Evolutionary conservation across 2,888 invertebrate genomes (phyloP), one percentile per base, ranked within the genome.

Genomic region (Drosophila mimetica): DNA sequence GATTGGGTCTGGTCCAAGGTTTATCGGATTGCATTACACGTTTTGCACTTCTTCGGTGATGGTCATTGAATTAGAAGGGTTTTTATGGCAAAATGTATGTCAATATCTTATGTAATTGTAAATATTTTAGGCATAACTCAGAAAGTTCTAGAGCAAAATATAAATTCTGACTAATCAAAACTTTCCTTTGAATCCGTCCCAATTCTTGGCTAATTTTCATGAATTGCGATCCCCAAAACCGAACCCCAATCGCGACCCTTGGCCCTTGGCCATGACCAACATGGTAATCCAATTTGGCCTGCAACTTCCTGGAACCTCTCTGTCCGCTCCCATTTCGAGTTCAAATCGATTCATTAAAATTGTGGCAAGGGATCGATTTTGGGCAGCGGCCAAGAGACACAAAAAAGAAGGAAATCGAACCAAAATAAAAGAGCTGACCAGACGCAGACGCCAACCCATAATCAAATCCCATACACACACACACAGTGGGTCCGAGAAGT

Each of bases 301-400:
- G 34, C n/a, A 25, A 42, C 64, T 88, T 86, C 85, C 77, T 71
- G 71, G 77, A 86, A 88, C 74, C 74, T 76, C 77, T 74, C 55
- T 16, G 46, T 71, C 66, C 76, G 41, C 65, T 70, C 67, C 32
- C 63, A 46, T 25, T 61, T 61, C 60, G 32, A 88, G 85, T 84
- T 88, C 87, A 79, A 88, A 86, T 79, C 85, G 86, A 88, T 85
- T 85, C 87, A 87, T 88, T 85, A 84, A 79, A 88, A 86, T 70
- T 55, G 66, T 63, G 74, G 65, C 79, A 70, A 73, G 70, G 79
- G 83, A 63, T 67, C 48, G 61, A 59, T 53, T 47, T 30, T 65
- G 36, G 48, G 53, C 80, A 76, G 58, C 65, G 51, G 69, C 77
- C 63, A 66, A 57, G 52, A 61, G 52, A 72, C 71, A 61, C 42